Conservation (phyloP, 2,797 vertebrate genomes). For the Urosaurus nigricauda region DNA sequence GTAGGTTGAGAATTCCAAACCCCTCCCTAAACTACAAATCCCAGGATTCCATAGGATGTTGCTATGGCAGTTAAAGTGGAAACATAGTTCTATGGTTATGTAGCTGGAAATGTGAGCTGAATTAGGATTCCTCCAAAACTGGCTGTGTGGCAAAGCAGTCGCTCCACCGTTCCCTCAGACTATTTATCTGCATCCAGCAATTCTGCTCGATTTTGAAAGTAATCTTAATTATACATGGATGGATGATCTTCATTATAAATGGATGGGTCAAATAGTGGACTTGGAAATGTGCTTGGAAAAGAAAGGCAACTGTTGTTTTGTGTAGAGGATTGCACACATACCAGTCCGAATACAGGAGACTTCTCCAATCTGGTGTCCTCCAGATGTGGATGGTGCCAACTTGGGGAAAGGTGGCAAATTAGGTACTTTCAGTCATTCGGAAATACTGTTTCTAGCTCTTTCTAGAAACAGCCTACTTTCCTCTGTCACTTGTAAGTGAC, state of each 20-base stretch:
- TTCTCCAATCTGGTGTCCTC: not conserved
- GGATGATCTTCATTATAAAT: not conserved
- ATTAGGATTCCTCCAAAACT: not conserved
- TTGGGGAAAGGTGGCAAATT: not conserved
- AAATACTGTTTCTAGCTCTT: not conserved
- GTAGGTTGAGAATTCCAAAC: no score
- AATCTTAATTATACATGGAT: not conserved
- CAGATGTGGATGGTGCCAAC: not conserved
- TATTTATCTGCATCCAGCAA: not conserved
- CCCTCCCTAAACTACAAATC: no score
- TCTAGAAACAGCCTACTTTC: not conserved
- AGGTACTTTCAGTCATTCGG: not conserved
- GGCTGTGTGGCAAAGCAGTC: not conserved
- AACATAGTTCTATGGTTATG: no score
- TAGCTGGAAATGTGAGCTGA: not conserved
- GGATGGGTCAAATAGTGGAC: not conserved
- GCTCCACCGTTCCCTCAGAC: not conserved
- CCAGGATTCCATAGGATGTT: no score
- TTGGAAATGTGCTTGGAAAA: no score
- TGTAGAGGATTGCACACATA: not conserved
- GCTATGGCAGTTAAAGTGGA: no score
- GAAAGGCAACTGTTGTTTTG: not conserved
- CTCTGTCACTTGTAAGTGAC: not conserved
- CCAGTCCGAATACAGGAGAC: not conserved
- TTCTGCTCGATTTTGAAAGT: not conserved